Conservation (phyloP, 2,797 vertebrate genomes). For the Acanthis flammea region DNA sequence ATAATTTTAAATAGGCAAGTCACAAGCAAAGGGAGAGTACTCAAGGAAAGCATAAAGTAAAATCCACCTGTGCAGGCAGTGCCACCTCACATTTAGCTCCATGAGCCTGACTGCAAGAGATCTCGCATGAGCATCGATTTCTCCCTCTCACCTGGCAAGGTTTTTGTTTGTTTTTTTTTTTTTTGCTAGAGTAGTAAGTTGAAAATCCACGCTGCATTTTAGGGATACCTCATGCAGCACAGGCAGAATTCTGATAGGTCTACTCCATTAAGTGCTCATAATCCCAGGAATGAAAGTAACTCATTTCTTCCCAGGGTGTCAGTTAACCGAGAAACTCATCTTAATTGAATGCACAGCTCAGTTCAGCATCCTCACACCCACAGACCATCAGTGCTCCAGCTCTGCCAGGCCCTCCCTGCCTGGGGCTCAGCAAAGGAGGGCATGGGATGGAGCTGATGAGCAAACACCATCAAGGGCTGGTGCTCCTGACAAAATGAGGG, state of each 20-base stretch:
- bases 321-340: slow-evolving; percentile 70
- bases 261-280: slow-evolving; percentile 72
- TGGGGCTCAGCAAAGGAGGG: slow-evolving; percentile 6
- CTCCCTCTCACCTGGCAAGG: slow-evolving; percentile 49
- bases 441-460: background rate
- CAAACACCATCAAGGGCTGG: background rate
- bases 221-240: slow-evolving; percentile 39
- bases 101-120: background rate
- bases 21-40: background rate
- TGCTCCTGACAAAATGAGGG: slow-evolving; percentile 30
- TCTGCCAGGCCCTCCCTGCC: slow-evolving; percentile 3
- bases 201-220: slow-evolving; percentile 39
- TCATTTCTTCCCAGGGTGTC: slow-evolving; percentile 71
- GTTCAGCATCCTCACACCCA: slow-evolving; percentile 60
- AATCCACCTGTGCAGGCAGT: background rate
- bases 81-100: background rate
- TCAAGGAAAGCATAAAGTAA: background rate
- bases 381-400: slow-evolving; percentile 57
- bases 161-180: background rate
- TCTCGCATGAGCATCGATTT: background rate
- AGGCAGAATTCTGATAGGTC: slow-evolving; percentile 53
- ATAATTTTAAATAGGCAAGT: background rate
- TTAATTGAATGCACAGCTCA: slow-evolving; percentile 71
- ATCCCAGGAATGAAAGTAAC: slow-evolving; percentile 68
- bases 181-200: slow-evolving; percentile 28